These are phyloP conservation scores for Acanthoscelides obtectus DNA, from an alignment of 2,888 invertebrate species.

Conservation along the genomic window DNA sequence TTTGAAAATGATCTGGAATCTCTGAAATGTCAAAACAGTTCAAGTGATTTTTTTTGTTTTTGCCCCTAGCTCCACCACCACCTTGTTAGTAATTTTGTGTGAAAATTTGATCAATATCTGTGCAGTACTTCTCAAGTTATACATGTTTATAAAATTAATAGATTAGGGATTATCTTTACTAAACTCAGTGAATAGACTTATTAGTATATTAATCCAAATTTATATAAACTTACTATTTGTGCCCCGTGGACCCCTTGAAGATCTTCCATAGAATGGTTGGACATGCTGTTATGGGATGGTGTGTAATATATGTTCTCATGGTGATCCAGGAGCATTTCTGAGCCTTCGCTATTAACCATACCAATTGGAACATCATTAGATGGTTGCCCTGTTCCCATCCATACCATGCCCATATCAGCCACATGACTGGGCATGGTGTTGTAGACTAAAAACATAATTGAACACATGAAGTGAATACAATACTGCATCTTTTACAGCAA, in stretches of 20 bases:
- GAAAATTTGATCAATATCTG: too few relatives aligned
- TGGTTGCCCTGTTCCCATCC: conserved; percentile 60
- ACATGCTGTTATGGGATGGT: conserved; percentile 46
- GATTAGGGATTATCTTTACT: too few relatives aligned
- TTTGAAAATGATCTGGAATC: too few relatives aligned
- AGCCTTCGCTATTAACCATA: conserved; percentile 40
- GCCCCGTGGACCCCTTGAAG: conserved; percentile 47
- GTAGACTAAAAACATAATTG: conserved; percentile 36
- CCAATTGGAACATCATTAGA: conserved; percentile 50
- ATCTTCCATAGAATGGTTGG: conserved; percentile 52
- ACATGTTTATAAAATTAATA: too few relatives aligned
- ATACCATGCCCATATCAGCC: conserved; percentile 61
- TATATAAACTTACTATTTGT: conserved; percentile 48
- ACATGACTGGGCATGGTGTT: conserved; percentile 53
- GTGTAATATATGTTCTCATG: conserved; percentile 45
- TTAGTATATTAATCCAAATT: too few relatives aligned
- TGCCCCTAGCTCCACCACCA: too few relatives aligned
- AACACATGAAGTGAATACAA: neutral
- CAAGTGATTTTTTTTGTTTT: too few relatives aligned
- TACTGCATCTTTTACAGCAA: too few relatives aligned
- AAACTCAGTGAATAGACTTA: too few relatives aligned
- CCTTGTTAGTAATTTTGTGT: too few relatives aligned
- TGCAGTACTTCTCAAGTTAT: too few relatives aligned
- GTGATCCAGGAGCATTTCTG: conserved; percentile 46
- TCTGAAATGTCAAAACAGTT: too few relatives aligned